These are phyloP conservation scores for Rhopalosiphum nymphaeae DNA, from an alignment of 2,888 invertebrate genomes.

Conservation along the genomic window DNA sequence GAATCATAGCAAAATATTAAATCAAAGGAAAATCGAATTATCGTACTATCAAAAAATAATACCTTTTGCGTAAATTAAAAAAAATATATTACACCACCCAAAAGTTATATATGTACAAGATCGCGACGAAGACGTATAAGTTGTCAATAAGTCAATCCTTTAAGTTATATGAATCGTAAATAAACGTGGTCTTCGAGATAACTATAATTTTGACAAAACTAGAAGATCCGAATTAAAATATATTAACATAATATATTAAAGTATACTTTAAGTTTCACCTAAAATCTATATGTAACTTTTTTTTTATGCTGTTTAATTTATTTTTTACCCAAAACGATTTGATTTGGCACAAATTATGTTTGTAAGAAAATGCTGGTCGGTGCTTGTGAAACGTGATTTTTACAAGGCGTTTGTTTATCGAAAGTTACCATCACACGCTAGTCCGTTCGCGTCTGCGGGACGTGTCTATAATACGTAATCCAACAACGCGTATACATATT, in stretches of 20 bases:
- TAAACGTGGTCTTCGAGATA: neutral
- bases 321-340: neutral
- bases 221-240: neutral
- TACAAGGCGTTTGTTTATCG: neutral
- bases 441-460: neutral
- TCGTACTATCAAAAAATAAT: neutral
- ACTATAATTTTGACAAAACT: neutral
- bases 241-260: too few relatives aligned
- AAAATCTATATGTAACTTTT: neutral
- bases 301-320: neutral
- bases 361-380: neutral
- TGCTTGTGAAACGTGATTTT: conserved; percentile 1
- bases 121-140: neutral
- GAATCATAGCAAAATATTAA: neutral
- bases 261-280: neutral
- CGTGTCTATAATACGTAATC: conserved; percentile 9
- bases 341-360: neutral
- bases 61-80: neutral
- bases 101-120: neutral
- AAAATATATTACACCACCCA: neutral
- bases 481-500: neutral
- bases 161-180: neutral
- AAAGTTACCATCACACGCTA: neutral
- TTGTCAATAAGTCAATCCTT: neutral
- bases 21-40: neutral